Conservation (phyloP, 2,797 vertebrate species). For the Gouania willdenowi region DNA sequence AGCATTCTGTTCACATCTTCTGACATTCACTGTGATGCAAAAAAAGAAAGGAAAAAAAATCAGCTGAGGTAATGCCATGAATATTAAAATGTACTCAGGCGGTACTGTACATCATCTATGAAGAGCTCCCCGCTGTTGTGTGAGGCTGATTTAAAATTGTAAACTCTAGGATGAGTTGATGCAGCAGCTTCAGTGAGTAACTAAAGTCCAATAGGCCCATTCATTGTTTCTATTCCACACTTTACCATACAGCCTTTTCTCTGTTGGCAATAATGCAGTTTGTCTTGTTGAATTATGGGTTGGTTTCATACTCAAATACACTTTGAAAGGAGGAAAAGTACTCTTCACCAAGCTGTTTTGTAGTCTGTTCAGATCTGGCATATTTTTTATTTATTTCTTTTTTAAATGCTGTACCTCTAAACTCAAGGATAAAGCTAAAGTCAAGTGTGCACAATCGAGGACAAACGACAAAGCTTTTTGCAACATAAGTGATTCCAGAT, state of each 20-base stretch:
- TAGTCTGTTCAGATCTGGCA: slow-evolving; percentile 32
- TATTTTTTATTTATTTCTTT: slow-evolving; percentile 35
- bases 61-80: slow-evolving; percentile 37
- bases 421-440: slow-evolving; percentile 15
- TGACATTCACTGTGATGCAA: slow-evolving; percentile 30
- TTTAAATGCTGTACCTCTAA: slow-evolving; percentile 25
- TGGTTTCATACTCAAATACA: slow-evolving; percentile 38
- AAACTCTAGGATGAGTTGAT: slow-evolving; percentile 10
- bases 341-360: slow-evolving; percentile 24
- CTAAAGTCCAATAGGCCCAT: slow-evolving; percentile 29
- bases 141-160: slow-evolving; percentile 22
- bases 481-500: slow-evolving; percentile 24
- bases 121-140: background rate
- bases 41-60: slow-evolving; percentile 36
- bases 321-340: slow-evolving; percentile 28
- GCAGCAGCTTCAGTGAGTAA: slow-evolving; percentile 5
- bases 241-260: slow-evolving; percentile 7
- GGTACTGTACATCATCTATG: slow-evolving; percentile 26
- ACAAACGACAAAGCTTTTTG: slow-evolving; percentile 34
- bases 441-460: slow-evolving; percentile 22
- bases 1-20: slow-evolving; percentile 57
- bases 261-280: slow-evolving; percentile 18
- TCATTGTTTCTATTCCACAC: slow-evolving; percentile 23
- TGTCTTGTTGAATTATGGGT: slow-evolving; percentile 25
- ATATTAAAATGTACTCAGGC: slow-evolving; percentile 50